phyloP scores from a whole-genome alignment of 1,140 invertebrate genomes.

The Venturia canescens region DNA sequence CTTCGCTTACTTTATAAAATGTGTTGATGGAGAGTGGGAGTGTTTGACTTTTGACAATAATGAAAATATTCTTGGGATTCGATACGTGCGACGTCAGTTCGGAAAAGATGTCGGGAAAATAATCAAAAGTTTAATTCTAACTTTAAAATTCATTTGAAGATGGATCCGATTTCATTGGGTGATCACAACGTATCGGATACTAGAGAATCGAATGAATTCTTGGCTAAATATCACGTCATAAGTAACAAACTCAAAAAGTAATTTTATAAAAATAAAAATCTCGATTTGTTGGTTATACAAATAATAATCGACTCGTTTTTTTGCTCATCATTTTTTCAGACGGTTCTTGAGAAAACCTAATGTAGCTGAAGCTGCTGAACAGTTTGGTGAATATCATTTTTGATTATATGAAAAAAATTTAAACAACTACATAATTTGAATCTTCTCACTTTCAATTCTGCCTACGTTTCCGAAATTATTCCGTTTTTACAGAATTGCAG shows the following conservation, averaged over 20 bases:
- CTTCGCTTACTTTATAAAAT: too few species aligned
- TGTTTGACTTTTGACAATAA: too few species aligned
- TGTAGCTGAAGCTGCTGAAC: slow-evolving; percentile 84
- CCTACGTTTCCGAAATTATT: too few species aligned
- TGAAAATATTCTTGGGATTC: too few species aligned
- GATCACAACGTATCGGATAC: slow-evolving; percentile 35
- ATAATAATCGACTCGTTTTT: slow-evolving; percentile 10
- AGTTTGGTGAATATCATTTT: slow-evolving; percentile 75
- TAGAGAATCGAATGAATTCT: slow-evolving; percentile 61
- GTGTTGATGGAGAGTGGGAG: too few species aligned
- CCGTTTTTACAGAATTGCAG: not conserved
- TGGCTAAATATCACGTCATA: slow-evolving; percentile 67
- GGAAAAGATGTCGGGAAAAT: too few species aligned
- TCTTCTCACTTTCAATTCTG: too few species aligned
- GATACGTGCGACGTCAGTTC: too few species aligned
- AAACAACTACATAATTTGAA: too few species aligned
- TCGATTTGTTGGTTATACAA: slow-evolving; percentile 3
- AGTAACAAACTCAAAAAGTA: slow-evolving; percentile 73
- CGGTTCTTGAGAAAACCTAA: slow-evolving; percentile 87
- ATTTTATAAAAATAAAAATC: slow-evolving; percentile 37
- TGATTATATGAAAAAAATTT: slow-evolving; percentile 26
- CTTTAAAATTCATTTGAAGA: not conserved
- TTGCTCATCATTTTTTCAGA: slow-evolving; percentile 70
- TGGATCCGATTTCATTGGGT: slow-evolving; percentile 41
- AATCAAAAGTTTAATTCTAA: too few species aligned